phyloP scores from a whole-genome alignment of 2,113 vertebrate genomes.

The Lontra canadensis region DNA sequence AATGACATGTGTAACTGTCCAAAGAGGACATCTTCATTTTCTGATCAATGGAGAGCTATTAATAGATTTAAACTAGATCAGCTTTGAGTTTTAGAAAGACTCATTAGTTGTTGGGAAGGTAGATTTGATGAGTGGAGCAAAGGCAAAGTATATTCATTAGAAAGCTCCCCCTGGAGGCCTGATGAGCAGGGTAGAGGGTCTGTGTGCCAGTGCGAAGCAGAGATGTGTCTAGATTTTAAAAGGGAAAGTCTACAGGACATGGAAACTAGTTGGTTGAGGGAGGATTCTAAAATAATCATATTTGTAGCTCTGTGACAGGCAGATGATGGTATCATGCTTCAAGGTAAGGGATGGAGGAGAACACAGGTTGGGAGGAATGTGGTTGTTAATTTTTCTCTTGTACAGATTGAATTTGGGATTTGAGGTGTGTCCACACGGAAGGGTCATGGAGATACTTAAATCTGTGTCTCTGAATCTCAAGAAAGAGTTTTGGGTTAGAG shows the following conservation, averaged over 20 bases:
- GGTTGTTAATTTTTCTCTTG: background rate
- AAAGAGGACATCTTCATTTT: background rate
- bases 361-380: background rate
- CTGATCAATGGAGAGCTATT: conserved; percentile 4
- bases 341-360: background rate
- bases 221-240: background rate
- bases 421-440: background rate
- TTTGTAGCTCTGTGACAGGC: background rate
- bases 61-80: conserved; percentile 40
- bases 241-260: too few species aligned
- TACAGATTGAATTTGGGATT: background rate
- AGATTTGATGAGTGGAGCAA: background rate
- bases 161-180: background rate
- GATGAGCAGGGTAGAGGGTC: background rate
- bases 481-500: background rate
- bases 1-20: background rate
- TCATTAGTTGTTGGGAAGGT: background rate
- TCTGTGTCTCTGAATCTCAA: background rate
- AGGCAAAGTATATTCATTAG: background rate
- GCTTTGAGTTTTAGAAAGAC: conserved; percentile 5
- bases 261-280: background rate
- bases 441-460: background rate
- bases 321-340: background rate
- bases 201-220: background rate
- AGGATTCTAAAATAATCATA: background rate